Evolutionary conservation across 2,113 vertebrate genomes (phyloP), one percentile per base, ranked within the genome.

Genomic region (Diphyllodes magnificus): DNA sequence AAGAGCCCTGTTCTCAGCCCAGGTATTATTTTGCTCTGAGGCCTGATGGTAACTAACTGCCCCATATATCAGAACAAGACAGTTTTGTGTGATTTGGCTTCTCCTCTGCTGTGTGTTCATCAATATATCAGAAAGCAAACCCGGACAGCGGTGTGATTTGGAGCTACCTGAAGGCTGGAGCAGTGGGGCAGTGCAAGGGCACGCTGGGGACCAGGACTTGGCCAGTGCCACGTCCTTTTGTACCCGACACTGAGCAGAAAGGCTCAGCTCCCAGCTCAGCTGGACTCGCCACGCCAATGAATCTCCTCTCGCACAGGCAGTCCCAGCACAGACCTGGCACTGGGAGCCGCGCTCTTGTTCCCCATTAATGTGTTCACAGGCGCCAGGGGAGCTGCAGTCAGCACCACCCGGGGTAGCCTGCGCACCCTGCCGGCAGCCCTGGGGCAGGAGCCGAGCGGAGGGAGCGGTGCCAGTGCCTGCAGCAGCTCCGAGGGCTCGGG

Each of bases 41-140:
- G 42, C 15, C 25, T 89, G 73, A 33, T 31, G 42, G 53, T 63
- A 65, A 66, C 51, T 24, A 27, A 69, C 68, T 90, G 65, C 54
- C 51, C 44, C 39, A 30, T 78, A 45, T 47, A 84, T 90, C 70
- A 94, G 75, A 80, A 30, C 8, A 23, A 28, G 61, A 53, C 20
- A 77, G 18, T 72, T 94, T 33, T 40, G 53, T 84, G 64, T 94
- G 59, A 90, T 56, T 81, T 91, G 81, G 73, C 57, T 85, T 96
- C 40, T 92, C 70, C 88, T 86, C 44, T 90, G 37, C 51, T 61
- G 14, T 53, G 42, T 73, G 63, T 68, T 82, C 73, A 54, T 90
- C 89, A 49, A 9, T 60, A 10, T 22, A n/a, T 84, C 50, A 69
- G 59, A 79, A 86, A 80, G 65, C 66, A 80, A 72, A 54, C 6